Evolutionary conservation across 2,797 vertebrate species (phyloP).

Genomic region (Pseudochirops corinnae): DNA sequence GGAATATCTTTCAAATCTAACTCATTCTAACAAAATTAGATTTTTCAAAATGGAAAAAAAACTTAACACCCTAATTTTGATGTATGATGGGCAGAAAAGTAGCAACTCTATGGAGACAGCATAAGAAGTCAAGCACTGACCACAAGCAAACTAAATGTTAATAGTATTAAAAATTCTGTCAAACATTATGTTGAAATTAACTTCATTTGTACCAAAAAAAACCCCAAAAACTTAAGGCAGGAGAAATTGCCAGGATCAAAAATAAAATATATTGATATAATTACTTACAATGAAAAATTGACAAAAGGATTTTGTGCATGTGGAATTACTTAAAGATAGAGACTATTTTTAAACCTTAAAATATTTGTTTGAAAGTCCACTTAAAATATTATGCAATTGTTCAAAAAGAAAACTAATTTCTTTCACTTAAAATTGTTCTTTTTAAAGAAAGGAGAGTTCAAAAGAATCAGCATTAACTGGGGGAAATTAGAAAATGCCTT

Average conservation of each 20-base stretch:
- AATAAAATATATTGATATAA: slow-evolving; percentile 43
- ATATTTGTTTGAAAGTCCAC: slow-evolving; percentile 69
- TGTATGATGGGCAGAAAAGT: neutral
- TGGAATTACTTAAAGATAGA: slow-evolving; percentile 61
- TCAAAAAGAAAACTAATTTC: slow-evolving; percentile 75
- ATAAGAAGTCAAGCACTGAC: neutral
- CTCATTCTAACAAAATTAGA: neutral
- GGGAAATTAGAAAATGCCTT: neutral
- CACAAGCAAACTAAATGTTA: slow-evolving; percentile 20
- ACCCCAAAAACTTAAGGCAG: neutral
- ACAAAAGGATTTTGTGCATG: slow-evolving; percentile 44
- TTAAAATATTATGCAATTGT: slow-evolving; percentile 74
- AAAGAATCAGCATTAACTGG: slow-evolving; percentile 54
- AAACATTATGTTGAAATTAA: slow-evolving; percentile 48
- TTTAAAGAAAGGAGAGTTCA: slow-evolving; percentile 74
- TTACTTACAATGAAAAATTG: slow-evolving; percentile 56
- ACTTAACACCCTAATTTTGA: neutral
- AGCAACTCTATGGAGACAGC: neutral
- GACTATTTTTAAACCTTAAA: slow-evolving; percentile 42
- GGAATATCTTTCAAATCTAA: slow-evolving; percentile 21
- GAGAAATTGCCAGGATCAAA: slow-evolving; percentile 51
- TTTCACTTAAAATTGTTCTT: slow-evolving; percentile 77
- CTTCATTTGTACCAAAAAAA: slow-evolving; percentile 44
- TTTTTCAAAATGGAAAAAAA: neutral
- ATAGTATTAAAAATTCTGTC: slow-evolving; percentile 51